Base-by-base conservation (phyloP, 2,888 invertebrate genomes). In the Camptogramma bilineatum region DNA sequence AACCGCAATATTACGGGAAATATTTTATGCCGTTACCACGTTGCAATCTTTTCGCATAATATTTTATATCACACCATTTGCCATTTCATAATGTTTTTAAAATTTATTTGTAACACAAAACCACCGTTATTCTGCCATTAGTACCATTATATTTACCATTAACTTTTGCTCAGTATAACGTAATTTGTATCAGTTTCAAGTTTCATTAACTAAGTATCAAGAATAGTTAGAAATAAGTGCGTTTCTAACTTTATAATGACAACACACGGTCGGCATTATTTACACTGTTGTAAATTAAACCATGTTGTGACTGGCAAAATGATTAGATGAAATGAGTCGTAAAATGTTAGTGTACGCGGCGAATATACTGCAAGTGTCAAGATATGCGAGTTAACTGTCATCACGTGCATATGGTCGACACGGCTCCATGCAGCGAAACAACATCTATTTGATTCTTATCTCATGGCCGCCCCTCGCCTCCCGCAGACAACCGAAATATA, bases 391-490 rank as follows among this genome's bases (percentile, higher is more conserved):
- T 77, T 75, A 79, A 77, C 78, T 84, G 87, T 90, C 88, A 82
- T 76, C 90, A 83, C 87, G 81, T 90, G 91, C 91, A 91, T 89
- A 87, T 84, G 86, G 80, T 80, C 83, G 84, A 84, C 86, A 81
- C 80, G 83, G 86, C 83, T 81, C 83, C 83, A 79, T 90, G 91
- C 90, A 91, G 85, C 84, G 91, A 88, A 92, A 91, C 91, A 90
- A 92, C 92, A 92, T 92, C 90, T 87, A 93, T 93, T 91, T 91
- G 93, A 93, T 93, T 90, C 90, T 88, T 92, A 93, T 93, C 93
- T 90, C 79, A 74, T 78, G 83, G 83, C 79, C 75, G 76, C 73
- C 73, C 78, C 73, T 75, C 68, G 78, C 77, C 75, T 77, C 74
- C 79, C 79, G 76, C 79, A 75, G 78, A 81, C 84, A 80, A 84